These are phyloP conservation scores for Xiphophorus hellerii DNA, from an alignment of 2,113 vertebrate species.

Conservation along the genomic window DNA sequence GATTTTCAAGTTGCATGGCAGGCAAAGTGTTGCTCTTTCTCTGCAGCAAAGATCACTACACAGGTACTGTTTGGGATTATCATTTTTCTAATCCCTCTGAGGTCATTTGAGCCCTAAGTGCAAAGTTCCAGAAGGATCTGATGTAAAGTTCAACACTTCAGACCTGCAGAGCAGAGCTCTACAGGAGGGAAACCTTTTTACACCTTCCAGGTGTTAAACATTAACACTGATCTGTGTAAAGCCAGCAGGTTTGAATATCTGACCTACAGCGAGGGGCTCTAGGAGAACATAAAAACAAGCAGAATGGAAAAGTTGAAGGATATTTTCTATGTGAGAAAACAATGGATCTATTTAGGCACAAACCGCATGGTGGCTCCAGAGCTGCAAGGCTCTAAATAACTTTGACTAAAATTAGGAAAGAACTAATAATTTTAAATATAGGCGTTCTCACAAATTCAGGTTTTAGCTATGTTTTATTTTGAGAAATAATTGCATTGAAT, in stretches of 20 bases:
- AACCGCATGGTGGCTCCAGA: background rate
- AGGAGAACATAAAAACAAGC: background rate
- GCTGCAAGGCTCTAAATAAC: too few species aligned
- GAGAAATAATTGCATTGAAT: too few species aligned
- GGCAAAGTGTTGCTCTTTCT: background rate
- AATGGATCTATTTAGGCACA: background rate
- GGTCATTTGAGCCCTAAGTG: slow-evolving; percentile 17
- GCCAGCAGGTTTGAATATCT: slow-evolving; percentile 9
- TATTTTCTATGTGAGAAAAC: background rate
- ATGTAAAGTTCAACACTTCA: background rate
- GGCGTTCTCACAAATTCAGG: too few species aligned
- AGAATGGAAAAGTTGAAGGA: background rate
- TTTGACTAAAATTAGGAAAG: too few species aligned
- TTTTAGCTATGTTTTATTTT: too few species aligned
- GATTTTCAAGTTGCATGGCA: background rate
- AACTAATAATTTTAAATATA: too few species aligned
- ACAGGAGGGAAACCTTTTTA: background rate
- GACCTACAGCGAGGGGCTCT: background rate
- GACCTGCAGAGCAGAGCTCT: background rate
- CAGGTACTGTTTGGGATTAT: slow-evolving; percentile 10
- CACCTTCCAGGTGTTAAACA: slow-evolving; percentile 5
- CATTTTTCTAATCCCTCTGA: slow-evolving; percentile 28
- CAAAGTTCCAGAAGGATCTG: slow-evolving; percentile 41
- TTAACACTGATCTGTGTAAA: background rate
- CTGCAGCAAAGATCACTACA: background rate